Evolutionary conservation across 1,140 invertebrate species (phyloP).

Genomic region (Phymorhynchus buccinoides): DNA sequence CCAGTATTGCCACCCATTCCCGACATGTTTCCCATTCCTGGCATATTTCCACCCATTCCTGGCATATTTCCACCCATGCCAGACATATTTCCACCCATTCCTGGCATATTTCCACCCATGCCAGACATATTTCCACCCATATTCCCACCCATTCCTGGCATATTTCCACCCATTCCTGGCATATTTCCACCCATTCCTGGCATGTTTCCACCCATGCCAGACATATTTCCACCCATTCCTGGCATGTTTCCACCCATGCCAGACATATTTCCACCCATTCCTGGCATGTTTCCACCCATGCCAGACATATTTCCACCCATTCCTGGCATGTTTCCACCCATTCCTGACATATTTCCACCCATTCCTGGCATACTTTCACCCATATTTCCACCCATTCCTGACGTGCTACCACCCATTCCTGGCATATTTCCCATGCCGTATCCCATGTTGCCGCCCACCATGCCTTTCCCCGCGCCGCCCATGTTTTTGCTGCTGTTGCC

Average conservation of each 20-base stretch:
- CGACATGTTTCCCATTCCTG: no score
- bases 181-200: background rate
- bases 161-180: background rate
- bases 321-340: no score
- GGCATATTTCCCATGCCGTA: background rate
- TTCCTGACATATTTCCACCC: background rate
- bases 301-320: no score
- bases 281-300: no score
- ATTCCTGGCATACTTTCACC: no score
- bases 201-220: conserved; percentile 2
- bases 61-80: no score
- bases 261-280: conserved; percentile 23
- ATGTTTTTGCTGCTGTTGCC: background rate
- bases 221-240: conserved; percentile 24
- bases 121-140: background rate
- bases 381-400: no score
- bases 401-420: no score
- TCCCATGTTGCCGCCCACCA: background rate
- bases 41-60: no score
- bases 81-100: no score
- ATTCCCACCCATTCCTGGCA: background rate
- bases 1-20: no score
- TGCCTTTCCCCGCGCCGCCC: background rate
- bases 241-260: conserved; percentile 28
- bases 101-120: background rate